A percentile compares a stretch with the other conserved stretches of the same genome.
Conservation (phyloP, 2,113 vertebrate species). For the Albula glossodonta region DNA sequence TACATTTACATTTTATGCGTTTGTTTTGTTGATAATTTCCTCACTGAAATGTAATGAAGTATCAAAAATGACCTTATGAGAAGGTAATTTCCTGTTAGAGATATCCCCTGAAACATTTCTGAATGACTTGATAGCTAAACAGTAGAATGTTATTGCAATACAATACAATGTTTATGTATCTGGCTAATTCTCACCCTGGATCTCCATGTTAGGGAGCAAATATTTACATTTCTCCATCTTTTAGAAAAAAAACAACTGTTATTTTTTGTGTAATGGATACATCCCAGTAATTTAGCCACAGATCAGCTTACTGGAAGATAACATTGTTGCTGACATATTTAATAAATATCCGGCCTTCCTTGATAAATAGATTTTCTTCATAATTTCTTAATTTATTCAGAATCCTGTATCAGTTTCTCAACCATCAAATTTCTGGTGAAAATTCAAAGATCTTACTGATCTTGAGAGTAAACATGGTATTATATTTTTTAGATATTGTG, state of each 20-base stretch:
- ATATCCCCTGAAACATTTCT: not conserved
- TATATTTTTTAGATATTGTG: too few relatives aligned
- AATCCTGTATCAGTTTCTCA: not conserved
- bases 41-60: not conserved
- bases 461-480: too few relatives aligned
- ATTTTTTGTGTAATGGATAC: not conserved
- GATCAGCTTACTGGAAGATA: not conserved
- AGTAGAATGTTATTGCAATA: not conserved
- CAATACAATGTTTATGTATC: not conserved
- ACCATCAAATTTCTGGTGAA: too few relatives aligned
- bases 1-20: not conserved
- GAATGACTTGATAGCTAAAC: not conserved
- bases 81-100: not conserved
- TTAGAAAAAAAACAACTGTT: not conserved
- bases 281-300: not conserved
- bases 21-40: too few relatives aligned
- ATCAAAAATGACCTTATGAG: not conserved
- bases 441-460: too few relatives aligned
- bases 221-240: not conserved
- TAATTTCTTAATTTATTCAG: not conserved
- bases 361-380: not conserved
- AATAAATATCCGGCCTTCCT: not conserved
- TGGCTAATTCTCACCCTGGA: not conserved
- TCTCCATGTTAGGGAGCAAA: not conserved
- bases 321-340: not conserved